These are phyloP conservation scores for Danio albolineatus DNA, from an alignment of 2,797 vertebrate species.

Conservation along the genomic window DNA sequence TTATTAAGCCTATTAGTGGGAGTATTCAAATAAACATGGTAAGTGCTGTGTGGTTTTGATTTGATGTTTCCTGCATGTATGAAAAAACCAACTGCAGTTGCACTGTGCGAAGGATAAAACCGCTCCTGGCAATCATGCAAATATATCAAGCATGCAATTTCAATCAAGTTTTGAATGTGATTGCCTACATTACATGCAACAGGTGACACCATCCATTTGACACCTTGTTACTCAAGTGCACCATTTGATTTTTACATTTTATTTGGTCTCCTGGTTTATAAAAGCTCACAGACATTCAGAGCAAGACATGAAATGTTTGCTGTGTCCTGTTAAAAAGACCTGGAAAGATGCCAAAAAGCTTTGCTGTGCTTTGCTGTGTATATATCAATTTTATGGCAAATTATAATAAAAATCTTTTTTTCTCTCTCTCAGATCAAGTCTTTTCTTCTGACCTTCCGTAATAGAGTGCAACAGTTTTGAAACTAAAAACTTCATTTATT, in stretches of 20 bases:
- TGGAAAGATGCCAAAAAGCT: conserved; percentile 8
- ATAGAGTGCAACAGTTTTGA: neutral
- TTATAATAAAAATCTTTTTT: neutral
- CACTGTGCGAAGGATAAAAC: neutral
- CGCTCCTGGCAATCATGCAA: neutral
- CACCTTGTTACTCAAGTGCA: conserved; percentile 51
- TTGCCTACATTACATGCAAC: neutral
- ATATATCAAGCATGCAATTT: conserved; percentile 12
- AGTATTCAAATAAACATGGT: conserved; percentile 24
- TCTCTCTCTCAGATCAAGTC: conserved; percentile 4
- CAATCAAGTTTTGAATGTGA: neutral
- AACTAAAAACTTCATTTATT: neutral
- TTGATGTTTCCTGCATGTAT: neutral
- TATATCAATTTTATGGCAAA: neutral
- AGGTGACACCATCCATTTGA: conserved; percentile 39
- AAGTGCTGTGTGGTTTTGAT: conserved; percentile 1
- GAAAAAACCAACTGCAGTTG: neutral
- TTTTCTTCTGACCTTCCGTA: neutral
- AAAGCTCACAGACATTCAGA: conserved; percentile 47
- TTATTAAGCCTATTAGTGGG: neutral
- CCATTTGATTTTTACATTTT: conserved; percentile 30
- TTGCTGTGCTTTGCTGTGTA: neutral
- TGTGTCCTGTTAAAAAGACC: conserved; percentile 21
- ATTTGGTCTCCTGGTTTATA: conserved; percentile 50
- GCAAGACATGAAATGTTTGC: conserved; percentile 27